Evolutionary conservation across 2,113 vertebrate species (phyloP).

Genomic region (Mustela lutreola): DNA sequence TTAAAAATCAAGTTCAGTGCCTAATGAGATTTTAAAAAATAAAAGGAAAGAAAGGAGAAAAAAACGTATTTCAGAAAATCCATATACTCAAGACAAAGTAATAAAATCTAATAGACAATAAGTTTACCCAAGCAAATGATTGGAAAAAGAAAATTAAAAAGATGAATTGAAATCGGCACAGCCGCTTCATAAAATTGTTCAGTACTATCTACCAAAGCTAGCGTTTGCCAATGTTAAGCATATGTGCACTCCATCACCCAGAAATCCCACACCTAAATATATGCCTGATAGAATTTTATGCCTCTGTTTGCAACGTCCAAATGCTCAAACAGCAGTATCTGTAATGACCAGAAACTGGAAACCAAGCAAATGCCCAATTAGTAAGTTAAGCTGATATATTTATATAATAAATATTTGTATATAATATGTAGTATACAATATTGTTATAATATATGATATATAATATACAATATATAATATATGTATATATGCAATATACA

Average conservation of each 20-base stretch:
- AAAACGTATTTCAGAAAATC: neutral
- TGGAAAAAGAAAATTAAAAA: neutral
- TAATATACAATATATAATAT: too few species aligned
- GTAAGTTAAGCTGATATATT: neutral
- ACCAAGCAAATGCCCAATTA: neutral
- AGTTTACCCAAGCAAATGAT: neutral
- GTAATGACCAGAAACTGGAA: neutral
- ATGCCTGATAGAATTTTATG: fast-evolving
- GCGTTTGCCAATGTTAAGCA: neutral
- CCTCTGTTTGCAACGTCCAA: neutral
- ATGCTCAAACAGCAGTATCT: neutral
- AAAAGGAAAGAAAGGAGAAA: neutral
- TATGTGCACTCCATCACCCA: fast-evolving
- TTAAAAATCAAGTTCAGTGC: neutral
- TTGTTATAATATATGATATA: too few species aligned
- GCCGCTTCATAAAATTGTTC: neutral
- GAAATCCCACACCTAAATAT: too few species aligned
- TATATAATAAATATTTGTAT: neutral
- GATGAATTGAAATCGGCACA: neutral
- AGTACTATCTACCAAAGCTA: fast-evolving
- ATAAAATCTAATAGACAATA: constrained; percentile 17
- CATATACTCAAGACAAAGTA: neutral
- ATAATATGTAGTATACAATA: too few species aligned
- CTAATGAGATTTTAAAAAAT: neutral
- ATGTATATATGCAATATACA: too few species aligned